A percentile compares a stretch with the other conserved stretches of the same genome.
phyloP scores from a whole-genome alignment of 2,797 vertebrate species.

The Trachops cirrhosus region DNA sequence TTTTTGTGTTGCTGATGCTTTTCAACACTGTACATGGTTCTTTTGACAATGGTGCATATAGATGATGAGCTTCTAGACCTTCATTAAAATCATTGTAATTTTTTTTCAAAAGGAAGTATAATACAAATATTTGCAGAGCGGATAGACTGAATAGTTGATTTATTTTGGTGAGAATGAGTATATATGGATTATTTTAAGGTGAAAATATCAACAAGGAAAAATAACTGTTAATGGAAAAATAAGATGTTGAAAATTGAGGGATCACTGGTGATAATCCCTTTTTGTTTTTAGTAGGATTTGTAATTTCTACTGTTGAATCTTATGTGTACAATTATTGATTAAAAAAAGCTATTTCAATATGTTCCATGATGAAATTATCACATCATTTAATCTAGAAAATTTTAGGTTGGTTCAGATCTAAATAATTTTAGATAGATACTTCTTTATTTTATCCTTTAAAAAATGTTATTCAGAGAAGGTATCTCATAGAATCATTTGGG shows the following conservation, averaged over 20 bases:
- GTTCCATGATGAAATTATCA: constrained; percentile 4
- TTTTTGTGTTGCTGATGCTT: neutral
- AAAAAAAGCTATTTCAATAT: neutral
- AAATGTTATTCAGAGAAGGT: neutral
- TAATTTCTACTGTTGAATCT: constrained; percentile 22
- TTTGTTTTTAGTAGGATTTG: neutral
- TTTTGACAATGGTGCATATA: neutral
- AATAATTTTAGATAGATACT: neutral
- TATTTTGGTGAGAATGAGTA: constrained; percentile 42
- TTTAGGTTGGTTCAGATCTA: neutral
- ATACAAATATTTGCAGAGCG: neutral
- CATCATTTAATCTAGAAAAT: constrained; percentile 47
- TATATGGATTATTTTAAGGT: constrained; percentile 4
- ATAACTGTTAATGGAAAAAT: neutral
- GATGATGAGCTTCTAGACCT: neutral
- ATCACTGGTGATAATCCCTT: constrained; percentile 43
- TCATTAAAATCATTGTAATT: neutral
- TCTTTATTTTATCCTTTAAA: constrained; percentile 1
- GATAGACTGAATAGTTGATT: neutral
- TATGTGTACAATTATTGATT: neutral
- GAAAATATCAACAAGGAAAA: constrained; percentile 52
- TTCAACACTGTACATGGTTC: neutral
- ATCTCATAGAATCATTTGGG: neutral
- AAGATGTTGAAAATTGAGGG: constrained; percentile 22
- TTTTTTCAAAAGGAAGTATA: constrained; percentile 32